These are phyloP conservation scores for Eumerus sabulonum DNA, from an alignment of 2,888 invertebrate species.

Conservation along the genomic window DNA sequence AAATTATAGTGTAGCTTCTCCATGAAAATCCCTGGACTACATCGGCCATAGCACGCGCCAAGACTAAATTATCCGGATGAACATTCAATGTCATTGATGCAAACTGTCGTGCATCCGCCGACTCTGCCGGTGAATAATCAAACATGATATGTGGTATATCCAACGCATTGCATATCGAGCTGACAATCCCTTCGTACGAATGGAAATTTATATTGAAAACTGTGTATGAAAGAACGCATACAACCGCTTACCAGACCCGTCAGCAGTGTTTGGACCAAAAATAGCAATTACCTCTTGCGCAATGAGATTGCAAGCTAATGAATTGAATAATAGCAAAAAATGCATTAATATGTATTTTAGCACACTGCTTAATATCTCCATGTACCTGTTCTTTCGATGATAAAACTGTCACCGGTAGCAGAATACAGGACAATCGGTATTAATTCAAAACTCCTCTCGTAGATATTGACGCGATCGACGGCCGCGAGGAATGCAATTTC, in stretches of 20 bases:
- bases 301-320: conserved; percentile 84
- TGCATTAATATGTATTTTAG: conserved; percentile 15
- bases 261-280: conserved; percentile 82
- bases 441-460: conserved; percentile 76
- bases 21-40: conserved; percentile 87
- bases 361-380: background rate
- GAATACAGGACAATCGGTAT: conserved; percentile 75
- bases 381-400: conserved; percentile 76
- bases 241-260: conserved; percentile 79
- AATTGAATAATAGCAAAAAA: conserved; percentile 8
- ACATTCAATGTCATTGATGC: conserved; percentile 84
- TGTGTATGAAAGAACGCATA: conserved; percentile 1
- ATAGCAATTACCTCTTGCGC: conserved; percentile 85
- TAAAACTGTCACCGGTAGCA: conserved; percentile 76
- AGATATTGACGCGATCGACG: conserved; percentile 79
- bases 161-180: conserved; percentile 82
- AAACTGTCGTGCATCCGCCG: conserved; percentile 76
- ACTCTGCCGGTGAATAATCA: conserved; percentile 81
- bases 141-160: conserved; percentile 84
- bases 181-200: conserved; percentile 73
- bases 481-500: conserved; percentile 83
- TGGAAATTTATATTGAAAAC: background rate
- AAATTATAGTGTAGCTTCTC: conserved; percentile 89
- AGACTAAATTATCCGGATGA: conserved; percentile 83
- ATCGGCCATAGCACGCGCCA: conserved; percentile 86